Conservation (phyloP, 1,140 invertebrate species). For the Aricia agestis region DNA sequence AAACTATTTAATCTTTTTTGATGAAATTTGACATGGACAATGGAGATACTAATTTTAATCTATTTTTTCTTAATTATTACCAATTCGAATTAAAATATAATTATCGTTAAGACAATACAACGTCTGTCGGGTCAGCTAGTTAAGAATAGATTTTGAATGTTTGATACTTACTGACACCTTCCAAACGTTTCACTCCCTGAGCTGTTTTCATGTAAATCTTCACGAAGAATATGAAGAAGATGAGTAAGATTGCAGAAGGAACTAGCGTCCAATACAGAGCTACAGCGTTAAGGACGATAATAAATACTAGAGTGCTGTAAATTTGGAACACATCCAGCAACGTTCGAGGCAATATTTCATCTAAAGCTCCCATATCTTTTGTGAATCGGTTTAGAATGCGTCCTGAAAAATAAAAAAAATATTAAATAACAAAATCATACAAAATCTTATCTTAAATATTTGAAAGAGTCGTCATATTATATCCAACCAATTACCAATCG, state of each 20-base stretch:
- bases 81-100: too few relatives aligned
- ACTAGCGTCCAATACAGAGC: slow-evolving; percentile 85
- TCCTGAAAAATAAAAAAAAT: slow-evolving; percentile 56
- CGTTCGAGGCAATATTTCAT: slow-evolving; percentile 89
- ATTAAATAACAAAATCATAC: neutral
- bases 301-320: slow-evolving; percentile 76
- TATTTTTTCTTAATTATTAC: too few relatives aligned
- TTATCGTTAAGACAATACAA: too few relatives aligned
- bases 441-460: too few relatives aligned
- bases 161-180: slow-evolving; percentile 82
- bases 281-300: slow-evolving; percentile 81
- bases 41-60: too few relatives aligned
- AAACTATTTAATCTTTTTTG: too few relatives aligned
- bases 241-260: slow-evolving; percentile 80
- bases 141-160: too few relatives aligned
- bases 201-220: slow-evolving; percentile 87
- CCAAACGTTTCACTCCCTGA: slow-evolving; percentile 90
- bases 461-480: too few relatives aligned
- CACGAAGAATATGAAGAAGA: slow-evolving; percentile 83
- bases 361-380: slow-evolving; percentile 86
- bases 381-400: slow-evolving; percentile 85
- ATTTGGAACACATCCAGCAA: slow-evolving; percentile 87
- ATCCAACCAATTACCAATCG: too few relatives aligned
- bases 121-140: too few relatives aligned
- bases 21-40: too few relatives aligned